Evolutionary conservation across 2,888 invertebrate genomes (phyloP).

Genomic region (Nemapogon koenigi): DNA sequence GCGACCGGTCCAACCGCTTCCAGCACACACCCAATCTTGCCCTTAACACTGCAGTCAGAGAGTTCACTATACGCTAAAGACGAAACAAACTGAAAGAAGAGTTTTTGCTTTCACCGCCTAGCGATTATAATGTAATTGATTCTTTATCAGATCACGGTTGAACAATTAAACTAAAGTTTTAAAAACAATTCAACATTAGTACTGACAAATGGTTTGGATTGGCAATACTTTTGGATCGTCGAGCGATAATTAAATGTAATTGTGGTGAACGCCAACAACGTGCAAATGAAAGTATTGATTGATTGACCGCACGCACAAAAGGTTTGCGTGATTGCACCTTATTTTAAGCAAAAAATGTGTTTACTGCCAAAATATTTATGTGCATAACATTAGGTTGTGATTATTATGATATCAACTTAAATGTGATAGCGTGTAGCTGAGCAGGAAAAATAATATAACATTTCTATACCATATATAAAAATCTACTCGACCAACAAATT

Average conservation of each 20-base stretch:
- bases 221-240: too few relatives aligned
- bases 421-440: neutral
- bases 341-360: constrained; percentile 7
- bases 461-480: too few relatives aligned
- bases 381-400: too few relatives aligned
- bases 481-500: too few relatives aligned
- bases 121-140: constrained; percentile 27
- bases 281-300: constrained; percentile 6
- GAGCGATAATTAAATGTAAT: neutral
- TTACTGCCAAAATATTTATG: constrained; percentile 1
- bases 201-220: neutral
- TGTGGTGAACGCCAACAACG: neutral
- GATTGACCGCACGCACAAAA: neutral
- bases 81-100: too few relatives aligned
- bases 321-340: constrained; percentile 6
- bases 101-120: constrained; percentile 28
- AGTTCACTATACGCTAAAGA: constrained; percentile 21
- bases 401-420: too few relatives aligned
- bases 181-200: neutral
- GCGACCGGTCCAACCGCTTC: constrained; percentile 29
- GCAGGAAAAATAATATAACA: too few relatives aligned
- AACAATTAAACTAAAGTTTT: neutral
- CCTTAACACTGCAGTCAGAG: constrained; percentile 28
- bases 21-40: constrained; percentile 24
- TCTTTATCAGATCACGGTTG: constrained; percentile 17